Percentiles rank a stretch among this genome's conserved stretches.
Conservation (phyloP, 2,888 invertebrate species). For the Brenthis hecate region DNA sequence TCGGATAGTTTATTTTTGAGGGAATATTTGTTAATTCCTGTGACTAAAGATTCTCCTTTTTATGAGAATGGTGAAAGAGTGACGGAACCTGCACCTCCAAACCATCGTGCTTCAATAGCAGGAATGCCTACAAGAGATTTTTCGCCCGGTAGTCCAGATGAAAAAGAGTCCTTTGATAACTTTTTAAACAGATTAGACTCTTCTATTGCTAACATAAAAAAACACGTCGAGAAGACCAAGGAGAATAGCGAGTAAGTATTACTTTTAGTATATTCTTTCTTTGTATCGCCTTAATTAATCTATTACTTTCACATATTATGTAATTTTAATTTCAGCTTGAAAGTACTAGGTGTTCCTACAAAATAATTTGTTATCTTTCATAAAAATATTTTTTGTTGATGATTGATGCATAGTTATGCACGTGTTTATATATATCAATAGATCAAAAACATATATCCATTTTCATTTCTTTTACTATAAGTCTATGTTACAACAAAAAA, state of each 20-base stretch:
- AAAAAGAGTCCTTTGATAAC: constrained; percentile 89
- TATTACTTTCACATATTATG: neutral
- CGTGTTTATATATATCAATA: too few species aligned
- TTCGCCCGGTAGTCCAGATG: constrained; percentile 85
- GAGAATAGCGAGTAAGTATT: constrained; percentile 91
- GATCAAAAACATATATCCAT: too few species aligned
- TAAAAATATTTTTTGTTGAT: too few species aligned
- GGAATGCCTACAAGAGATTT: constrained; percentile 77
- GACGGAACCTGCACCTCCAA: constrained; percentile 68
- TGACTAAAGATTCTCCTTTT: constrained; percentile 85
- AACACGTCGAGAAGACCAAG: constrained; percentile 90
- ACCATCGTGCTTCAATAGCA: constrained; percentile 82
- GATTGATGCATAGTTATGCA: too few species aligned
- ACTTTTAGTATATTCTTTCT: constrained; percentile 5
- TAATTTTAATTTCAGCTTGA: neutral
- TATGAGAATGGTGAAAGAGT: constrained; percentile 81
- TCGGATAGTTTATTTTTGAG: constrained; percentile 96
- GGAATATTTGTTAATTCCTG: constrained; percentile 93
- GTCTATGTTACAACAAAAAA: too few species aligned
- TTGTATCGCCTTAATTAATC: neutral
- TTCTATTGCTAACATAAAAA: constrained; percentile 91
- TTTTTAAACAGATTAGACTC: constrained; percentile 92
- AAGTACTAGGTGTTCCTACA: too few species aligned
- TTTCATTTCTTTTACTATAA: too few species aligned
- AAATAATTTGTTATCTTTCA: too few species aligned